phyloP scores from a whole-genome alignment of 1,140 invertebrate species.

The Gryllus bimaculatus region DNA sequence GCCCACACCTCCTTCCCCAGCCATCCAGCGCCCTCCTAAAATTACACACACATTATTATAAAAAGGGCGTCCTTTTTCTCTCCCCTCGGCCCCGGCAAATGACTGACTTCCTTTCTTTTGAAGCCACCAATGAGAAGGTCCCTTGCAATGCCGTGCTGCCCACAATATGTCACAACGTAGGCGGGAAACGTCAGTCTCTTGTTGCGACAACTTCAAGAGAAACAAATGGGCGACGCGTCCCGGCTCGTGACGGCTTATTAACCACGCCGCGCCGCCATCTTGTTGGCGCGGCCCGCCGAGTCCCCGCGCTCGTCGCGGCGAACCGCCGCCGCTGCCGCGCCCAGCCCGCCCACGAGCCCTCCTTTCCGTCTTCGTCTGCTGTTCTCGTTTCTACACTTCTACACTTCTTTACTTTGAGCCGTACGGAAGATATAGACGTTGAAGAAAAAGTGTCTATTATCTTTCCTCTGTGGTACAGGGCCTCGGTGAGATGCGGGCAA shows the following conservation, averaged over 20 bases:
- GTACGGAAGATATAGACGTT: too few relatives aligned
- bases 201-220: constrained; percentile 3
- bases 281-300: too few relatives aligned
- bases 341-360: background rate
- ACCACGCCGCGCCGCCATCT: background rate
- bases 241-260: background rate
- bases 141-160: constrained; percentile 2
- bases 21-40: background rate
- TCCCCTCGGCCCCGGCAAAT: background rate
- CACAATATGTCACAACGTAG: constrained; percentile 4
- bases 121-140: background rate
- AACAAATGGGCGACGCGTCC: background rate
- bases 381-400: too few relatives aligned
- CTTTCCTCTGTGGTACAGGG: too few relatives aligned
- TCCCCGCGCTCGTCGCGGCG: background rate
- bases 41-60: background rate
- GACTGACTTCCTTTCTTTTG: constrained; percentile 1
- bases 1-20: background rate
- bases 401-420: too few relatives aligned
- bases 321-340: background rate
- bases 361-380: too few relatives aligned
- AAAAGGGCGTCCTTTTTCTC: background rate
- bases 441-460: too few relatives aligned
- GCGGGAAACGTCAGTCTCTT: constrained; percentile 2
- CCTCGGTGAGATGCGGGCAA: too few relatives aligned